These are phyloP conservation scores for Microvelia longipes DNA, from an alignment of 1,140 invertebrate species.

Conservation along the genomic window DNA sequence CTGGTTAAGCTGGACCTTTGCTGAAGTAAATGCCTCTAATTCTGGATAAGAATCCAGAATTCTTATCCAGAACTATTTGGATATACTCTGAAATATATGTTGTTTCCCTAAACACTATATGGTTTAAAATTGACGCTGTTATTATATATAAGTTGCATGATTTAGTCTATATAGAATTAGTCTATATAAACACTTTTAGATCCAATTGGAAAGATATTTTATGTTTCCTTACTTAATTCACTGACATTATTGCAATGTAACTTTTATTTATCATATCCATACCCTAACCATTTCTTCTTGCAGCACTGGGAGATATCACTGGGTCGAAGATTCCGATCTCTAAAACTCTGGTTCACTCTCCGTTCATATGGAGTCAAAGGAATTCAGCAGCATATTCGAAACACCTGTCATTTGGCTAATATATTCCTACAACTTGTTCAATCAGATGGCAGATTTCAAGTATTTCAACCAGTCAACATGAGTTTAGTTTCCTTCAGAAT, in stretches of 20 bases:
- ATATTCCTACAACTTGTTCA: constrained; percentile 55
- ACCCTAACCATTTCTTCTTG: no score
- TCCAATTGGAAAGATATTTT: neutral
- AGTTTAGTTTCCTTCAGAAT: constrained; percentile 79
- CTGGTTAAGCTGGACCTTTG: no score
- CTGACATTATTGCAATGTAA: no score
- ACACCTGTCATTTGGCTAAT: constrained; percentile 55
- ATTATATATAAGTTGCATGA: no score
- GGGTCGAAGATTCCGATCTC: constrained; percentile 71
- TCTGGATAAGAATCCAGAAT: no score
- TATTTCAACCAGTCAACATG: constrained; percentile 51
- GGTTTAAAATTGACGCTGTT: no score
- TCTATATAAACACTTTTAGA: neutral
- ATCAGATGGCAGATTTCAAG: constrained; percentile 59
- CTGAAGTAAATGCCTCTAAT: no score
- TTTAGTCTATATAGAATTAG: no score
- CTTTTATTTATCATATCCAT: no score
- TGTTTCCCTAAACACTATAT: no score
- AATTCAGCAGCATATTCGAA: constrained; percentile 60
- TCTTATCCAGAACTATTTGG: no score
- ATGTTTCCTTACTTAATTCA: constrained; percentile 1
- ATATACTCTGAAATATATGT: no score
- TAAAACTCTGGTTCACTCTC: constrained; percentile 91
- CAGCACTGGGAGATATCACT: constrained; percentile 90
- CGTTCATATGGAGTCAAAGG: constrained; percentile 66